Base-by-base conservation (phyloP, 2,888 invertebrate genomes). In the Seladonia tumulorum region DNA sequence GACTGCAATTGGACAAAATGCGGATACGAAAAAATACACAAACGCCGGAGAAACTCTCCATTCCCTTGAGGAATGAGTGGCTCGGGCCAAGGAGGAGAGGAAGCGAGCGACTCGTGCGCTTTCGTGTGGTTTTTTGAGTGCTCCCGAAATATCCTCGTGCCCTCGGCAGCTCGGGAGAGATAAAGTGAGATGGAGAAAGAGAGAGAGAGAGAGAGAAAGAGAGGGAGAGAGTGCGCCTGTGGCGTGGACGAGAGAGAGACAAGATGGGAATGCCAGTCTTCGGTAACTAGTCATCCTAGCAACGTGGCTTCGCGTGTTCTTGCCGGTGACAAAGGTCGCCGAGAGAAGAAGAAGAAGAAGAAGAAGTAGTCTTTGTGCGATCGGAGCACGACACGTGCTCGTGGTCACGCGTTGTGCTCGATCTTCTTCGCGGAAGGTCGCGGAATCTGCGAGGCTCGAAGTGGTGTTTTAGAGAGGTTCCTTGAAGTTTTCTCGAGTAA, bases 191-290 rank as follows among this genome's bases (percentile, higher is more conserved):
- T n/a, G n/a, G n/a, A 85, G 87, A 85, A 87, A 79, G 85, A 86
- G 86, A 88, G 90, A 90, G 90, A 88, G 90, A 90, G 90, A 90
- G 35, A 35, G 35, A n/a, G 35, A 35, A 4, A 90, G 86, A 85
- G 89, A 85, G 80, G 86, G 87, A 85, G 88, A 79, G 85, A 86
- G 86, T 47, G 77, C n/a, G 81, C 79, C 78, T 35, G 77, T 79
- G 82, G 66, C 80, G 79, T 78, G 78, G 85, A 82, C 88, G 86
- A 88, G 90, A 90, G 90, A 88, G 90, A 90, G 90, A 90, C 88
- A 90, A 90, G 89, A 90, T 88, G 89, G 88, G 89, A 90, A 91
- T 91, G 92, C 90, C 93, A 94, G 93, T 94, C 92, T 89, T 91
- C 91, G 90, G 87, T 89, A 85, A 92, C 92, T 92, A 91, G 90